phyloP scores from a whole-genome alignment of 1,140 invertebrate species.

The Caenorhabditis remanei region DNA sequence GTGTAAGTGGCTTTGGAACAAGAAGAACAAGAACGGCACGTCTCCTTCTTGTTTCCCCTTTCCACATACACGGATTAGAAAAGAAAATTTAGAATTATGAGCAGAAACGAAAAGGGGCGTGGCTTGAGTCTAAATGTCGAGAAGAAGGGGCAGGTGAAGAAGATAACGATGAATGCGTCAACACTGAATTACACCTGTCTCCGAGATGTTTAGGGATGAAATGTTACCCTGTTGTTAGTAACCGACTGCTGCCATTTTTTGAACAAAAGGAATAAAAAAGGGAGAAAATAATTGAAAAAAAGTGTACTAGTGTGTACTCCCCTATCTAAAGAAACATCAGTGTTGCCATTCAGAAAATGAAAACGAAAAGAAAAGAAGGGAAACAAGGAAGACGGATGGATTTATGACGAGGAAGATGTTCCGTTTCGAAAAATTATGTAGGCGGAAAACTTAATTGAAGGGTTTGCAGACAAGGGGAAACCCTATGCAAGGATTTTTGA shows the following conservation, averaged over 20 bases:
- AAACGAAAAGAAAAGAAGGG: not conserved
- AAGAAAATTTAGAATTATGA: not conserved
- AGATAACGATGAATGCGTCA: too few species aligned
- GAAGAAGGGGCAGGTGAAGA: too few species aligned
- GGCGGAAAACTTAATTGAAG: not conserved
- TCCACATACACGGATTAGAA: not conserved
- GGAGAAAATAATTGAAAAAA: conserved; percentile 10
- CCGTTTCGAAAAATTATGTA: not conserved
- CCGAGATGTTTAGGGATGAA: too few species aligned
- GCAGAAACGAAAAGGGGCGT: not conserved
- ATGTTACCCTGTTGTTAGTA: too few species aligned
- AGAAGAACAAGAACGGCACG: not conserved
- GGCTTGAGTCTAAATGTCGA: too few species aligned
- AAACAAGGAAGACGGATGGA: not conserved
- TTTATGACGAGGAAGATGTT: conserved; percentile 21
- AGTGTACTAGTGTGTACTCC: not conserved
- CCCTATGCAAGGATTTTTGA: too few species aligned
- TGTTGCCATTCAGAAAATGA: not conserved
- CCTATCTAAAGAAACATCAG: conserved; percentile 24
- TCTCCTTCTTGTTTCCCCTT: not conserved
- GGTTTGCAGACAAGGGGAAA: too few species aligned
- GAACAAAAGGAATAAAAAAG: too few species aligned
- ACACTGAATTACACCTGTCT: too few species aligned
- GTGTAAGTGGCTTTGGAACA: conserved; percentile 26
- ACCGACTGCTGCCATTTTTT: too few species aligned